These are phyloP conservation scores for Eulithis prunata DNA, from an alignment of 2,888 invertebrate species.

Conservation along the genomic window DNA sequence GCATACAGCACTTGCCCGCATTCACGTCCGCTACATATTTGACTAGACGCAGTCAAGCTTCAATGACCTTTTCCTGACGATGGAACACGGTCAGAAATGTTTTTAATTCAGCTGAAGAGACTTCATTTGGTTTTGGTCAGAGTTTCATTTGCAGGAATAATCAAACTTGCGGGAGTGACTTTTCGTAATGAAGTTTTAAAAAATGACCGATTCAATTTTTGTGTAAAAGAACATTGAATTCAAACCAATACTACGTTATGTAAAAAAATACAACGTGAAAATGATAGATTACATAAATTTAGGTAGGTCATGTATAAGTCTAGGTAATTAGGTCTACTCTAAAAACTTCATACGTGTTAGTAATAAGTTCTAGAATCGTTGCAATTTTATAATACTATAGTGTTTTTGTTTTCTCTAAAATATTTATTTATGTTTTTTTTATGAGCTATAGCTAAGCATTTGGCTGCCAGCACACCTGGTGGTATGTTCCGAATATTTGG, in stretches of 20 bases:
- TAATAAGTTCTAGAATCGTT: too few species aligned
- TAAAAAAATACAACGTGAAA: too few species aligned
- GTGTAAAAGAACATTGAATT: background rate
- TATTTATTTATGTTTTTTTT: slow-evolving; percentile 6
- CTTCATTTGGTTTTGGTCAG: slow-evolving; percentile 11
- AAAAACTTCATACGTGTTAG: too few species aligned
- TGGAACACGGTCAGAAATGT: slow-evolving; percentile 17
- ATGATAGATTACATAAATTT: too few species aligned
- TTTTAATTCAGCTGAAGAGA: slow-evolving; percentile 26
- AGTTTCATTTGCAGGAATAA: slow-evolving; percentile 4
- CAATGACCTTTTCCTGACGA: slow-evolving; percentile 34
- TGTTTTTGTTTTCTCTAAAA: too few species aligned
- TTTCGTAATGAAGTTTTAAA: slow-evolving; percentile 2
- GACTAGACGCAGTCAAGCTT: slow-evolving; percentile 36
- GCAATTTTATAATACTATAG: too few species aligned
- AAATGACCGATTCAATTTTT: background rate
- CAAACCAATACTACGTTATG: too few species aligned
- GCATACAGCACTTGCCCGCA: slow-evolving; percentile 32
- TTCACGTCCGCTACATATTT: slow-evolving; percentile 41
- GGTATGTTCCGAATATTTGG: slow-evolving; percentile 18
- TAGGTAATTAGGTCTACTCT: too few species aligned
- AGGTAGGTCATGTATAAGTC: too few species aligned
- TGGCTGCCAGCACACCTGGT: too few species aligned
- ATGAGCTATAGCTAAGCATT: too few species aligned
- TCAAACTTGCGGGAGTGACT: background rate